Base-by-base conservation (phyloP, 92 coral and sea anemone genomes). In the Virgularia gustaviana region DNA sequence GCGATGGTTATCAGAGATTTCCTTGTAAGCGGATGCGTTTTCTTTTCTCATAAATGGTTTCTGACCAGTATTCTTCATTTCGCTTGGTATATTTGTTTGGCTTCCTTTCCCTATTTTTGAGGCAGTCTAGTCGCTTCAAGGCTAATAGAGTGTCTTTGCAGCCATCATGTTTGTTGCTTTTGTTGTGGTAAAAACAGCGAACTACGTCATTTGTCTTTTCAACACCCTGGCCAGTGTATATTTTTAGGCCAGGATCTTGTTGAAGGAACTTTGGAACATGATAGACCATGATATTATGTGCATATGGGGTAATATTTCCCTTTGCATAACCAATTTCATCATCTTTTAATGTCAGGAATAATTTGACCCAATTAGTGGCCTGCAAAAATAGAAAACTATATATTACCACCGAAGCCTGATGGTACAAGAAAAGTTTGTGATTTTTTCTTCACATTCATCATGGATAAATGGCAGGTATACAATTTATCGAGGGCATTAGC, bases 211-310 rank as follows among this genome's bases (percentile, higher is more conserved):
- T 83, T 5, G 63, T 66, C 75, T 79, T 79, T 58, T 84, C 85
- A 6, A 84, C 76, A 27, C 88, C 88, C 68, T 84, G 88, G 0
- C 88, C 88, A 0, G 85, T 79, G 53, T 73, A 84, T 13, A 39
- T 33, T 32, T 84, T 84, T 0, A 84, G n/a, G 8, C 52, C 35
- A 20, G 25, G 44, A 9, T 65, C 68, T 10, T 24, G 19, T 15
- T 28, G 70, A 10, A 83, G 33, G 18, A 78, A 79, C 23, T 37
- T 4, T 33, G 84, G 79, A 9, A 78, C 9, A 43, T 78, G 87
- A 34, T 83, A 83, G 29, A 31, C 57, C 27, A 83, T 35, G 4
- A 83, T 32, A 33, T 83, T 83, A 54, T 78, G 38, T 27, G 71
- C 71, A 30, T 83, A 83, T 23, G 86, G 86, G 1, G 87, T 83